Base-by-base conservation (phyloP, 2,113 vertebrate species). In the Silurus glanis region DNA sequence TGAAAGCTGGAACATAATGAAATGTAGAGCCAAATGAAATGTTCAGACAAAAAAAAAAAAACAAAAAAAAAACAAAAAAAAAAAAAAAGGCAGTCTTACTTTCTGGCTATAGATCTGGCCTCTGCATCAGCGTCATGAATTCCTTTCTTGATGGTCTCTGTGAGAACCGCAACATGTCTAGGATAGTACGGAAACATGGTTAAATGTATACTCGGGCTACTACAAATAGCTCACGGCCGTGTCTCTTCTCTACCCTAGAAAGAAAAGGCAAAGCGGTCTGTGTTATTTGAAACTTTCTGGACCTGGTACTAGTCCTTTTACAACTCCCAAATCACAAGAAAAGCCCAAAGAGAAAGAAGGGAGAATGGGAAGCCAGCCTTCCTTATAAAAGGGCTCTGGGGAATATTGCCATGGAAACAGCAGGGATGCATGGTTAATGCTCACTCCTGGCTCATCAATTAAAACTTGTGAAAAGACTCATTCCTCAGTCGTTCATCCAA, bases 111-210 rank as follows among this genome's bases (percentile, higher is more conserved):
- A 92, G 98, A 98, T 80, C 97, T 95, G 80, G 97, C 98, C 93
- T 99, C 98, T 0, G 98, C 99, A 93, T 99, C 98, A 0, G 98
- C 98, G 61, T 99, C 98, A 0, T 99, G 97, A 87, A 99, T 97
- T 83, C 98, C 98, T 84, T 99, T 99, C 95, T 96, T 98, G 95
- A 99, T 97, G 51, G 98, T 99, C 93, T 99, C 98, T 0, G 97
- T 97, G 92, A 99, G 95, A 88, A 99, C 97, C 49, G 97, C 96
- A 93, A 97, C 96, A 23, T 99, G 97, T 88, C 98, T 99, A 94
- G 93, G 94, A 89, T 88, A 91, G 92, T 90, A 94, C 87, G 90
- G 89, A 87, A 92, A 92, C 83, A 93, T 93, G 72, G 37, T n/a
- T 19, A 17, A 80, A 83, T 23, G 84, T 25, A 51, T 59, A 53